Evolutionary conservation across 2,113 vertebrate species (phyloP).

Genomic region (Bubalus kerabau): DNA sequence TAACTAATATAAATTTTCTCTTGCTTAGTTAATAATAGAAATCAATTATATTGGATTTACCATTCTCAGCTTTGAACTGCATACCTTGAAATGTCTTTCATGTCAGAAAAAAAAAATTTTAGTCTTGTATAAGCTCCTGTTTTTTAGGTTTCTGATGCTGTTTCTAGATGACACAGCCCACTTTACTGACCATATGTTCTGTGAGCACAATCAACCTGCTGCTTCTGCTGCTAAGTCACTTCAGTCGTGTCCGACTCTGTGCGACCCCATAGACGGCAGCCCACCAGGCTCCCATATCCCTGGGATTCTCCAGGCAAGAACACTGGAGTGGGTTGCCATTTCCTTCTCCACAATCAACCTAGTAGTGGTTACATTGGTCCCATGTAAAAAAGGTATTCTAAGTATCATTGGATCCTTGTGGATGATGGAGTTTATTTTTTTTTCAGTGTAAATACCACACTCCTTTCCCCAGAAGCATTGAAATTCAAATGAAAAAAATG

Average conservation of each 20-base stretch:
- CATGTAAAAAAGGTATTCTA: neutral
- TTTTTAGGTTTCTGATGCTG: neutral
- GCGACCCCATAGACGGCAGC: accelerated
- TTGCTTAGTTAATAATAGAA: neutral
- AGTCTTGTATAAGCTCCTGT: neutral
- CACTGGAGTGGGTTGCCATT: too few species aligned
- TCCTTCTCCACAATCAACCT: neutral
- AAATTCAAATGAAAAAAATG: neutral
- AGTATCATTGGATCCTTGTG: neutral
- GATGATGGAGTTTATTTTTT: neutral
- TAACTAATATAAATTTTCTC: neutral
- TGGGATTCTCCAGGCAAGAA: too few species aligned
- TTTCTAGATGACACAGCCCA: neutral
- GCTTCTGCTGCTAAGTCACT: too few species aligned
- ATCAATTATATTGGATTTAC: neutral
- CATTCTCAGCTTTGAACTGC: neutral
- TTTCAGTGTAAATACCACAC: neutral
- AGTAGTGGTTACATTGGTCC: neutral
- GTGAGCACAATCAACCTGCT: neutral
- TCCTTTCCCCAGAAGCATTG: neutral
- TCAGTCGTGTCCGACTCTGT: too few species aligned
- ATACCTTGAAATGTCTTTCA: neutral
- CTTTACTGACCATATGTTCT: neutral
- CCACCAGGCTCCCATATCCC: too few species aligned
- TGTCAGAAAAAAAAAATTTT: neutral